phyloP scores from a whole-genome alignment of 2,888 invertebrate genomes.

The Allacma fusca region DNA sequence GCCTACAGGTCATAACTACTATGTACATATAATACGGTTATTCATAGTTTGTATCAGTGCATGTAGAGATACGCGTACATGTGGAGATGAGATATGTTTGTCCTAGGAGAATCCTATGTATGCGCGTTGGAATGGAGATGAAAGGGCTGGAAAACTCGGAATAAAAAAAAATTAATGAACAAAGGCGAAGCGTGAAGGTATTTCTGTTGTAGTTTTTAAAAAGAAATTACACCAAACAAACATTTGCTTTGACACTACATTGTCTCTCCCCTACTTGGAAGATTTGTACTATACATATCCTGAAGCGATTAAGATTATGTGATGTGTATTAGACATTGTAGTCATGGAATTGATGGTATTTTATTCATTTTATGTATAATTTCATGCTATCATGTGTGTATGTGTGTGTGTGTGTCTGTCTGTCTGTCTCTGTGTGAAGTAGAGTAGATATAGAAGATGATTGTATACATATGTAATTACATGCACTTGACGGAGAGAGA shows the following conservation, averaged over 20 bases:
- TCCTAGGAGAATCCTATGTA: neutral
- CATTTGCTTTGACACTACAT: slow-evolving; percentile 49
- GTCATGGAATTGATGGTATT: no score
- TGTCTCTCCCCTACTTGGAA: slow-evolving; percentile 33
- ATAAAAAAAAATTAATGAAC: slow-evolving; percentile 42
- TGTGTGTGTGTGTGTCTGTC: neutral
- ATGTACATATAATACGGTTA: no score
- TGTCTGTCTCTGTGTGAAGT: no score
- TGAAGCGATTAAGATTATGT: slow-evolving; percentile 36
- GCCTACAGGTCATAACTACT: no score
- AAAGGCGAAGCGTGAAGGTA: slow-evolving; percentile 52
- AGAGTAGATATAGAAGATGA: no score
- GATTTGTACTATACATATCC: slow-evolving; percentile 36
- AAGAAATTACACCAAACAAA: slow-evolving; percentile 46
- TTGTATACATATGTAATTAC: no score
- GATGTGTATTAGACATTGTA: no score
- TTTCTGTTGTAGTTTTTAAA: slow-evolving; percentile 46
- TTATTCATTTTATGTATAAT: neutral
- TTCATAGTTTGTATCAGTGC: neutral
- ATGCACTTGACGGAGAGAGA: no score
- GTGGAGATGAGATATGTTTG: neutral
- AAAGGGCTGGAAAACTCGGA: slow-evolving; percentile 4
- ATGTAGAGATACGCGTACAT: slow-evolving; percentile 18
- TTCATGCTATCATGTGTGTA: neutral
- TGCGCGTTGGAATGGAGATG: no score